Evolutionary conservation across 1,140 invertebrate genomes (phyloP).

Genomic region (Bombyx mori): ASM3026992v2 NC_085116.1:9661001-9661500

Average conservation of each 20-base stretch:
- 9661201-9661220: too few relatives aligned
- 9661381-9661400: slow-evolving; percentile 46
- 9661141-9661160: too few relatives aligned
- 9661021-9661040: too few relatives aligned
- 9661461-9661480: background rate
- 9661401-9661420: slow-evolving; percentile 46
- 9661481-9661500: too few relatives aligned
- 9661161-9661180: too few relatives aligned
- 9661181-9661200: too few relatives aligned
- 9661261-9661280: slow-evolving; percentile 43
- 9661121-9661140: too few relatives aligned
- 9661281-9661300: slow-evolving; percentile 29
- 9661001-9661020: background rate
- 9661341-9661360: slow-evolving; percentile 42
- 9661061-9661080: too few relatives aligned
- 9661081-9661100: too few relatives aligned
- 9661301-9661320: slow-evolving; percentile 35
- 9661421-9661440: slow-evolving; percentile 38
- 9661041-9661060: too few relatives aligned
- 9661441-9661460: slow-evolving; percentile 17
- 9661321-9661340: slow-evolving; percentile 23
- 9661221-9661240: background rate
- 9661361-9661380: slow-evolving; percentile 54
- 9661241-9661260: background rate
- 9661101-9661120: too few relatives aligned